Evolutionary conservation across 2,113 vertebrate genomes (phyloP).

Genomic region (Cariama cristata): DNA sequence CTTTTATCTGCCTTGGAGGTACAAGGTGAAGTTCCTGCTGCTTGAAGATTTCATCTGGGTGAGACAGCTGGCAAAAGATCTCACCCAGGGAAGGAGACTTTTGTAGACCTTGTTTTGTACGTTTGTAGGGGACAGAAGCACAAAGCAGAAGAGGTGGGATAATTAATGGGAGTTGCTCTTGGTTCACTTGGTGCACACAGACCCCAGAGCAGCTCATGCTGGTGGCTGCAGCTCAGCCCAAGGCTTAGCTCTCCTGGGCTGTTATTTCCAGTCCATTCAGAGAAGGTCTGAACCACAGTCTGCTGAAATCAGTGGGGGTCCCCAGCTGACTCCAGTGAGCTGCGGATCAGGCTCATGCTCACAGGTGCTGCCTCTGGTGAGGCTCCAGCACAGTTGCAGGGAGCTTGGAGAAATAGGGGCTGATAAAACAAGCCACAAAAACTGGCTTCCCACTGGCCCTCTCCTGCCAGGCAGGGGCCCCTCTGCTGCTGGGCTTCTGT

Average conservation of each 20-base stretch:
- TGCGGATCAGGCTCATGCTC: accelerated
- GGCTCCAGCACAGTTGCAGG: not conserved
- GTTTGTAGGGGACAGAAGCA: not conserved
- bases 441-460: not conserved
- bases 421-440: not conserved
- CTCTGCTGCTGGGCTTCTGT: not conserved
- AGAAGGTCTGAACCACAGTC: not conserved
- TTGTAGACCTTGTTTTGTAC: not conserved
- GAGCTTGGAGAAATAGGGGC: accelerated
- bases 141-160: no score
- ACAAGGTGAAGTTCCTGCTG: not conserved
- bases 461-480: not conserved
- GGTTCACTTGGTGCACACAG: accelerated
- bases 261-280: not conserved
- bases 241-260: not conserved
- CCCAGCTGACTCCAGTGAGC: not conserved
- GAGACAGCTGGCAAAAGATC: not conserved
- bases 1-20: not conserved
- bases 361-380: not conserved
- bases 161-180: not conserved
- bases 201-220: not conserved
- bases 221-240: not conserved
- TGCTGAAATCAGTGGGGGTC: accelerated
- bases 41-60: not conserved
- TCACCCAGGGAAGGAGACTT: not conserved